Conservation (phyloP, 1,140 invertebrate genomes). For the Eurosta solidaginis region DNA sequence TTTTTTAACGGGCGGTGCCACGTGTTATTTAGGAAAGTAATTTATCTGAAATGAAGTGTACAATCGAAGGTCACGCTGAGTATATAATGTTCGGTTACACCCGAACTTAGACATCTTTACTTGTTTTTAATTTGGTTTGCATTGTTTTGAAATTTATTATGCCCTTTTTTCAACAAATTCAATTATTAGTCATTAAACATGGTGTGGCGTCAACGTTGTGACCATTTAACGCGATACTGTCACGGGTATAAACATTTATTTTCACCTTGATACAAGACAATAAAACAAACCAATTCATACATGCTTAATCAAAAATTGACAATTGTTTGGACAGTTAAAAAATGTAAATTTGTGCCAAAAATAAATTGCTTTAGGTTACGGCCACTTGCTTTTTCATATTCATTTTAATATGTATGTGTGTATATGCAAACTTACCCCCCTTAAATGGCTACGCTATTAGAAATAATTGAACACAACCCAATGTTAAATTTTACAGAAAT, state of each 20-base stretch:
- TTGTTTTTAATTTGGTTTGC: not conserved
- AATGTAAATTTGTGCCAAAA: not conserved
- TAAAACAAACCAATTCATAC: not conserved
- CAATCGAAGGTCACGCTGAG: too few species aligned
- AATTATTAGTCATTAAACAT: not conserved
- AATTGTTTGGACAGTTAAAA: not conserved
- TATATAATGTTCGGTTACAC: too few species aligned
- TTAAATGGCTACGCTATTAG: not conserved
- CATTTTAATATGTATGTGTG: not conserved
- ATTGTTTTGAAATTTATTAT: constrained; percentile 1
- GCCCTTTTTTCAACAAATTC: not conserved
- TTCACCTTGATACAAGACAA: too few species aligned
- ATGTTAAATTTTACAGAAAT: not conserved
- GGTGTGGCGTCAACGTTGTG: not conserved
- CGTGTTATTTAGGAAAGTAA: too few species aligned
- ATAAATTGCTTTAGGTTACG: constrained; percentile 18
- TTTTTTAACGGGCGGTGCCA: too few species aligned
- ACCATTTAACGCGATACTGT: not conserved
- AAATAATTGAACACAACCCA: not conserved
- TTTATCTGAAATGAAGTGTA: too few species aligned
- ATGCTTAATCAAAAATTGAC: not conserved
- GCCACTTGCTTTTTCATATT: too few species aligned
- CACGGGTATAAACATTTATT: not conserved
- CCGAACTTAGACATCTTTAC: too few species aligned
- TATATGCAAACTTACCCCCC: not conserved